Base-by-base conservation (phyloP, 2,888 invertebrate species). In the Caenorhabditis angaria region DNA sequence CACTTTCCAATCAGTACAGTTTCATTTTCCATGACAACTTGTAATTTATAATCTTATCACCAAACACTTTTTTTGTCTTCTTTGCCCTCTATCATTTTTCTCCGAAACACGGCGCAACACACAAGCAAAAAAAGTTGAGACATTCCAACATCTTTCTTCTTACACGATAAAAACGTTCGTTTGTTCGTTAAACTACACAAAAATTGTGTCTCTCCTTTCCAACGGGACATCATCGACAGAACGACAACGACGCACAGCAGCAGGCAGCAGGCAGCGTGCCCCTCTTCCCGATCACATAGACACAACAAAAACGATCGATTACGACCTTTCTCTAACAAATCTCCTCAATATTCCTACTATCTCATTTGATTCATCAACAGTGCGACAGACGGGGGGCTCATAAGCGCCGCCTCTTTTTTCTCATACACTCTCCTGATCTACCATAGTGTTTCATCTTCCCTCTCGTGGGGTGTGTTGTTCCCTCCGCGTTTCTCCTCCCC, bases 261-360 rank as follows among this genome's bases (percentile, higher is more conserved):
- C 14, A 41, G 41, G 18, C 10, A 41, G 12, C 10, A 41, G 3
- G 10, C 14, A 18, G 41, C 41, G 14, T 41, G 41, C 18, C 14
- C 41, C 41, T 41, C 41, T 41, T 41, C 41, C 41, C 41, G 41
- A 41, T 41, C 41, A 14, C 41, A 41, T 41, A 41, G 41, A 41
- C 41, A 41, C 41, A 41, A n/a, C n/a, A n/a, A n/a, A 41, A 41
- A 41, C 41, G 41, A 41, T 41, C 41, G 41, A 41, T 41, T 41
- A 41, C 41, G 41, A 41, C 41, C 41, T 41, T 18, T 41, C n/a
- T 41, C 41, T 41, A 18, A 41, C 10, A 41, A 41, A 41, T 41
- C 41, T 41, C 41, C 18, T 41, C 41, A 41, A 41, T 41, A 18
- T 41, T 12, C 18, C 18, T 18, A 18, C 41, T 41, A 41, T 41